Base-by-base conservation (phyloP, 1,140 invertebrate genomes). In the Ectropis grisescens region DNA sequence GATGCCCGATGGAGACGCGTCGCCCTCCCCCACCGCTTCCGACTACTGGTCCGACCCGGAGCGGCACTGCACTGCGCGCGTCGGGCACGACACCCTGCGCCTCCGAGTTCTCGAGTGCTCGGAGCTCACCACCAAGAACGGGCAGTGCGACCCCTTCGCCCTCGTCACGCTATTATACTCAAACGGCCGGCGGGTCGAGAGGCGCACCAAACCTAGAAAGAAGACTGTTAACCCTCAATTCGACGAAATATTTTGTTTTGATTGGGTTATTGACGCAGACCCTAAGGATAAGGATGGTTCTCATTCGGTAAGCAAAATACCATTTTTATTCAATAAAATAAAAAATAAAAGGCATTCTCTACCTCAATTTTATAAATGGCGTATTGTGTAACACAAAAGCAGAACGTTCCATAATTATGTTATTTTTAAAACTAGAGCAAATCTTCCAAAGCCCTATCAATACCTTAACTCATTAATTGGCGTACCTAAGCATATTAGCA, bases 221-320 rank as follows among this genome's bases (percentile, higher is more conserved):
- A 96, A 96, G 84, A 96, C 93, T 28, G 89, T 91, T 42, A 91
- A 90, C 65, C 94, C 94, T 12, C 88, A 91, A 54, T 97, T 94
- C 76, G 92, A 96, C 65, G 94, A 97, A 82, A 88, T 87, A 40
- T 93, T 96, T 79, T 86, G 88, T 58, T 96, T 96, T 87, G 91
- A 94, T 86, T 90, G 91, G 80, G 82, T 79, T 31, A 85, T 87
- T 46, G 87, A 88, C 37, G 76, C 82, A 31, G 85, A 86, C 37
- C 76, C 71, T 13, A 78, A 78, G 49, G 76, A 82, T 37, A 78
- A 68, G 75, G 85, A 81, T 50, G 80, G 75, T 34, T 82, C 82
- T 3, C 85, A 86, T 57, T 75, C 83, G 41, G 85, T 86, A 48
- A 75, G 81, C 57, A n/a, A n/a, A n/a, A n/a, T n/a, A n/a, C n/a